Base-by-base conservation (phyloP, 2,888 invertebrate species). In the Anoplius nigerrimus region DNA sequence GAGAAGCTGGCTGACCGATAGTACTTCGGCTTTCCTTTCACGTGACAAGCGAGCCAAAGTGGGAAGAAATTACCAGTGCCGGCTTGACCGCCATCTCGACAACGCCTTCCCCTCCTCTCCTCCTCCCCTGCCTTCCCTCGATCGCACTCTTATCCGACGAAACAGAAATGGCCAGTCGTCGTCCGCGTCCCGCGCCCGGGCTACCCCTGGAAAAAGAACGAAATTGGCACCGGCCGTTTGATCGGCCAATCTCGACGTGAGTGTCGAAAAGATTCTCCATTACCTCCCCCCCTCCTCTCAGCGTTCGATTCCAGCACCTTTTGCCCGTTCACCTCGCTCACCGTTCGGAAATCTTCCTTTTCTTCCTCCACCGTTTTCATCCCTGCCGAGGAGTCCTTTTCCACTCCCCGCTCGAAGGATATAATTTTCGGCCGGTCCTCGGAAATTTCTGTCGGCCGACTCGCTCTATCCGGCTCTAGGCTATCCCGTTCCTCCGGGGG, bases 231-330 rank as follows among this genome's bases (percentile, higher is more conserved):
- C 34, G 55, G 43, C 11, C 68, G 67, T 70, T 68, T 69, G 63
- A 72, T 75, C 66, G 72, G 20, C 27, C 76, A 71, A 78, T 71
- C 63, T 72, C 60, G 63, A 13, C 71, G 55, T 15, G 67, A 62
- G 62, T 55, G 55, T 60, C 66, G 62, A 63, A 67, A 64, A 62
- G 67, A 79, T 78, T 71, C 56, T 21, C 74, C 61, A 65, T 70
- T 71, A 71, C 24, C 51, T 48, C 13, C 48, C 11, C 34, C 34
- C 1, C 51, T 20, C 46, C 24, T 57, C 46, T 42, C 51, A 18
- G 16, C 62, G n/a, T n/a, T n/a, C n/a, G n/a, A n/a, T n/a, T n/a
- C n/a, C n/a, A n/a, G n/a, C n/a, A n/a, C n/a, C n/a, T n/a, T n/a
- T 60, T 61, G 48, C 15, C 20, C 24, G 22, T 16, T 46, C 15